Percentiles rank a stretch among this genome's conserved stretches.
Evolutionary conservation across 2,113 vertebrate species (phyloP).

Genomic region (Lethenteron reissneri): DNA sequence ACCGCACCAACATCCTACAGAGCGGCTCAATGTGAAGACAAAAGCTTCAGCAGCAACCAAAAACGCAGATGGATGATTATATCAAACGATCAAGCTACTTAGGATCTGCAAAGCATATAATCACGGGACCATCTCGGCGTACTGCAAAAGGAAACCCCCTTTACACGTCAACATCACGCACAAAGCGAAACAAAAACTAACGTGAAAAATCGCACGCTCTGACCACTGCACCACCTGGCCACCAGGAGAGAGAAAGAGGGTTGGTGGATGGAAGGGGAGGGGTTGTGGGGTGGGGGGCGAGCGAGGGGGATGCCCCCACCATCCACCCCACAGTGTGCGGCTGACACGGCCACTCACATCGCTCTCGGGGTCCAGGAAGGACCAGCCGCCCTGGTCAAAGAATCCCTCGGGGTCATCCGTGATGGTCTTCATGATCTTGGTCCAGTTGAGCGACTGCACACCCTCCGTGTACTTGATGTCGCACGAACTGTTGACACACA

Average conservation of each 20-base stretch:
- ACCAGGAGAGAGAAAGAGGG: neutral
- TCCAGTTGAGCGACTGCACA: slow-evolving; percentile 87
- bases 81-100: too few species aligned
- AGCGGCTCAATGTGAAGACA: too few species aligned
- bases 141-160: too few species aligned
- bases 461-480: slow-evolving; percentile 85
- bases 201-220: too few species aligned
- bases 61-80: too few species aligned
- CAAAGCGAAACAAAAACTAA: too few species aligned
- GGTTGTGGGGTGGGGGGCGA: neutral
- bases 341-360: slow-evolving; percentile 26
- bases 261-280: neutral
- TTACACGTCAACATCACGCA: too few species aligned
- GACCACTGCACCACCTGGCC: too few species aligned
- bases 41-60: too few species aligned
- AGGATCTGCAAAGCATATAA: too few species aligned
- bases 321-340: neutral
- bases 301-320: neutral
- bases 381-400: slow-evolving; percentile 85
- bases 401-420: slow-evolving; percentile 79
- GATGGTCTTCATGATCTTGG: slow-evolving; percentile 94
- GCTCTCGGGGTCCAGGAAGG: slow-evolving; percentile 68
- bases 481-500: slow-evolving; percentile 35
- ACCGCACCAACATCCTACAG: too few species aligned
- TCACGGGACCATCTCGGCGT: too few species aligned